A percentile compares a stretch with the other conserved stretches of the same genome.
Conservation (phyloP, 1,140 invertebrate species). For the Zaprionus africanus region DNA sequence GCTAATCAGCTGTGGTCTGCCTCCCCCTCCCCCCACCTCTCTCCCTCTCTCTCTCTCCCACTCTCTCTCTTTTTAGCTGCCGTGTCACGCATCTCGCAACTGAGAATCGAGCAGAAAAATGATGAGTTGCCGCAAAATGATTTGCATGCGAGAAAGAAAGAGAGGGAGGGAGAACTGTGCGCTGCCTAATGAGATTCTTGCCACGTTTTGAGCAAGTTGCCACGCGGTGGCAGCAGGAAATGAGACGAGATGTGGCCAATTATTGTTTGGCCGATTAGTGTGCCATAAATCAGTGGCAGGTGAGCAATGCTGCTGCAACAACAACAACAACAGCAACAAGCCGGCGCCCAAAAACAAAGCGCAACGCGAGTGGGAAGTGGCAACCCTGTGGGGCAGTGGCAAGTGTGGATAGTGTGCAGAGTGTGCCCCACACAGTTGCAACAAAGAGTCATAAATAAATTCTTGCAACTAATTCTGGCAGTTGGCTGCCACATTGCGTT, state of each 20-base stretch:
- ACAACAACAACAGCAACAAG: neutral
- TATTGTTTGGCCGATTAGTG: constrained; percentile 44
- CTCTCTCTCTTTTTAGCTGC: neutral
- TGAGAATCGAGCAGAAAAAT: constrained; percentile 3
- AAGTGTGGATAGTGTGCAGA: constrained; percentile 1
- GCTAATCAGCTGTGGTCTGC: constrained; percentile 58
- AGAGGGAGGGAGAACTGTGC: neutral
- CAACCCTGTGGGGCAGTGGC: neutral
- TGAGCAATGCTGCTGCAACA: constrained; percentile 20
- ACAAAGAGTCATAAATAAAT: constrained; percentile 81
- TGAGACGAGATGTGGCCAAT: constrained; percentile 32
- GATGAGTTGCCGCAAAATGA: constrained; percentile 5
- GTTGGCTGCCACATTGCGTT: constrained; percentile 75
- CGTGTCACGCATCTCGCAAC: constrained; percentile 50
- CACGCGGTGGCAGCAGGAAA: constrained; percentile 22
- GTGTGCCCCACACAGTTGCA: constrained; percentile 29
- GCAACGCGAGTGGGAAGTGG: neutral
- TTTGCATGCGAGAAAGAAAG: neutral
- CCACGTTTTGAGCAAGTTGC: constrained; percentile 6
- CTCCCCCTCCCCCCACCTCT: neutral
- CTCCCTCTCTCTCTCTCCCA: no score
- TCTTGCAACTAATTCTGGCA: constrained; percentile 78
- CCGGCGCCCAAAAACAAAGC: constrained; percentile 45
- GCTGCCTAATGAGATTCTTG: constrained; percentile 9
- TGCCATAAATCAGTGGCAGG: constrained; percentile 49